A percentile compares a stretch with the other conserved stretches of the same genome.
Evolutionary conservation across 2,888 invertebrate species (phyloP).

Genomic region (Melipona bicolor): DNA sequence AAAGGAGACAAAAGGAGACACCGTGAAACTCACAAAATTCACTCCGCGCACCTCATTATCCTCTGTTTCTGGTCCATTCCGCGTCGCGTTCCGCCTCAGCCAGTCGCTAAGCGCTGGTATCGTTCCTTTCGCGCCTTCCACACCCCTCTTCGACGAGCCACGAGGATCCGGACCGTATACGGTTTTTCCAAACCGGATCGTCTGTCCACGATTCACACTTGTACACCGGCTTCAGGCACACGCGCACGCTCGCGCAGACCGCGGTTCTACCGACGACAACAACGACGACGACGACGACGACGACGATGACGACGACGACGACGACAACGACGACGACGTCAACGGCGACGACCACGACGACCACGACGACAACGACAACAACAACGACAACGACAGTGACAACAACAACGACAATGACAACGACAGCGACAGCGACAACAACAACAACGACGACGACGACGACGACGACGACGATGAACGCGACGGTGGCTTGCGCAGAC

Average conservation of each 20-base stretch:
- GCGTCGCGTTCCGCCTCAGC: slow-evolving; percentile 26
- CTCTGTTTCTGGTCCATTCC: slow-evolving; percentile 32
- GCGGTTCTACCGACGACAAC: slow-evolving; percentile 66
- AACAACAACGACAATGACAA: slow-evolving; percentile 79
- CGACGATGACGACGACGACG: slow-evolving; percentile 73
- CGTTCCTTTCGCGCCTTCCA: slow-evolving; percentile 39
- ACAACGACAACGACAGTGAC: slow-evolving; percentile 75
- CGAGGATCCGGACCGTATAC: slow-evolving; percentile 37
- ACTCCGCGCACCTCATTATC: slow-evolving; percentile 63
- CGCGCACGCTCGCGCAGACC: slow-evolving; percentile 59
- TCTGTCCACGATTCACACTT: slow-evolving; percentile 56
- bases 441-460: slow-evolving; percentile 75
- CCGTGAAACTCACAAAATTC: slow-evolving; percentile 44
- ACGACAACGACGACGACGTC: slow-evolving; percentile 75
- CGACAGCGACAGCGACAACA: slow-evolving; percentile 77
- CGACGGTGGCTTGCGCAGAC: slow-evolving; percentile 75
- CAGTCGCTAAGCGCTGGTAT: slow-evolving; percentile 15
- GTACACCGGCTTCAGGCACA: slow-evolving; percentile 66
- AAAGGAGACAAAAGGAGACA: background rate
- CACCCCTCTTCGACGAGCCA: slow-evolving; percentile 50
- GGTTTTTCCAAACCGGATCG: slow-evolving; percentile 59
- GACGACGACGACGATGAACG: slow-evolving; percentile 75
- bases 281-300: slow-evolving; percentile 74
- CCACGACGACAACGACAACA: slow-evolving; percentile 50
- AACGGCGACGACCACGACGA: slow-evolving; percentile 73